A percentile compares a stretch with the other conserved stretches of the same genome.
phyloP scores from a whole-genome alignment of 2,797 vertebrate genomes.

The Crax fasciolata region DNA sequence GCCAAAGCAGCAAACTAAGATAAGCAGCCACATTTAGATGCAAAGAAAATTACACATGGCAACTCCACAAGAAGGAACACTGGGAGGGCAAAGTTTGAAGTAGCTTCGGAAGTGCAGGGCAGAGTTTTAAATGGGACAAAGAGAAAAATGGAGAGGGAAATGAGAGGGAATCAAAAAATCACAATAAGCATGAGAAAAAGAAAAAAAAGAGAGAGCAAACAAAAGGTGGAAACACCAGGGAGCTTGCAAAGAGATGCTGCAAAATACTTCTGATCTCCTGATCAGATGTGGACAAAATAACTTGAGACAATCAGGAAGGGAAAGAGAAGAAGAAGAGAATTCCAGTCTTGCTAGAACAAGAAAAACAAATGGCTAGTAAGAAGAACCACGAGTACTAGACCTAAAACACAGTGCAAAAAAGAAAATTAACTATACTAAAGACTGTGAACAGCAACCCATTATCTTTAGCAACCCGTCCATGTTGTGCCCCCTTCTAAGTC shows the following conservation, averaged over 20 bases:
- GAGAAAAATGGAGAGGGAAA: not conserved
- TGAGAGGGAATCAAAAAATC: not conserved
- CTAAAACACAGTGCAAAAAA: not conserved
- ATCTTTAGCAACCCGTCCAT: not conserved
- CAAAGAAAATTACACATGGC: accelerated
- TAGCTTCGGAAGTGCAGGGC: not conserved
- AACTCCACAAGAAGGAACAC: not conserved
- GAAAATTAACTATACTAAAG: not conserved
- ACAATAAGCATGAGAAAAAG: not conserved
- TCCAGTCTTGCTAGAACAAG: not conserved
- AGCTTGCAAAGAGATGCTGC: not conserved
- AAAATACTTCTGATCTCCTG: not conserved
- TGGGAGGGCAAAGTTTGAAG: not conserved
- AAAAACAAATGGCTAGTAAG: not conserved
- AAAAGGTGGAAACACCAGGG: not conserved
- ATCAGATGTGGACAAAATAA: not conserved
- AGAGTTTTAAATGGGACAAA: not conserved
- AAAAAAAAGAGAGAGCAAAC: not conserved
- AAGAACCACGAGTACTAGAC: not conserved
- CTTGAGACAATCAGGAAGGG: not conserved
- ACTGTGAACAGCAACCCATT: not conserved
- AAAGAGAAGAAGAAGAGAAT: not conserved
- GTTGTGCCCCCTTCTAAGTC: accelerated
- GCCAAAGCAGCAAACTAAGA: not conserved
- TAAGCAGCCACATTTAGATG: not conserved